Base-by-base conservation (phyloP, 2,113 vertebrate genomes). In the Mus spicilegus region DNA sequence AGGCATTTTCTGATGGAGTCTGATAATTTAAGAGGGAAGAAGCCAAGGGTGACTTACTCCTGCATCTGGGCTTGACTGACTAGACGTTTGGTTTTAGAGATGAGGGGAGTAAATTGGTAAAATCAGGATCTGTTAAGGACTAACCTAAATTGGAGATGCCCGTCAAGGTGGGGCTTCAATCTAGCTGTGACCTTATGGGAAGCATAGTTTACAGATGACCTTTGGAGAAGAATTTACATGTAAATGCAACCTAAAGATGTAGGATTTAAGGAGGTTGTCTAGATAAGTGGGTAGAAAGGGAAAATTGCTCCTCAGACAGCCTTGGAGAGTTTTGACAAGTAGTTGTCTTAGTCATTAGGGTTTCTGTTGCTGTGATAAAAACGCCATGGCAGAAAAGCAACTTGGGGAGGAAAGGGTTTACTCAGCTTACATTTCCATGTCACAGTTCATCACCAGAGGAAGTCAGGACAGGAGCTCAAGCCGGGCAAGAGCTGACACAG, bases 1-100 rank as follows among this genome's bases (percentile, higher is more conserved):
- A 80, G 69, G 20, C 30, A 17, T 70, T 87, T 88, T 10, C 39
- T 88, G 85, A 19, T 49, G 33, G 30, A 80, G 30, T 80, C 49
- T 39, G 85, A 81, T 42, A 61, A n/a, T 93, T 46, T 58, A 93
- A 39, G 39, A 70, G 88, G 75, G n/a, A 80, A 42, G 65, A 93
- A 72, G 19, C 42, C 51, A 93, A 93, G 26, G 11, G 6, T 24
- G 67, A 42, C 49, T 56, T 28, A 65, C 5, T 33, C 17, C 46
- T 67, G 63, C 28, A 28, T 67, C 42, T 67, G 82, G 61, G 61
- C 28, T 49, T 67, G 26, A 20, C 20, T 46, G 17, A 69, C 84
- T 30, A 33, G 42, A 49, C 1, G 3, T 67, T 46, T 67, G 61
- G 30, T 7, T 69, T 86, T 49, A 69, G 84, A 86, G 42, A 86